phyloP scores from a whole-genome alignment of 2,888 invertebrate genomes.

The Anagyrus pseudococci region DNA sequence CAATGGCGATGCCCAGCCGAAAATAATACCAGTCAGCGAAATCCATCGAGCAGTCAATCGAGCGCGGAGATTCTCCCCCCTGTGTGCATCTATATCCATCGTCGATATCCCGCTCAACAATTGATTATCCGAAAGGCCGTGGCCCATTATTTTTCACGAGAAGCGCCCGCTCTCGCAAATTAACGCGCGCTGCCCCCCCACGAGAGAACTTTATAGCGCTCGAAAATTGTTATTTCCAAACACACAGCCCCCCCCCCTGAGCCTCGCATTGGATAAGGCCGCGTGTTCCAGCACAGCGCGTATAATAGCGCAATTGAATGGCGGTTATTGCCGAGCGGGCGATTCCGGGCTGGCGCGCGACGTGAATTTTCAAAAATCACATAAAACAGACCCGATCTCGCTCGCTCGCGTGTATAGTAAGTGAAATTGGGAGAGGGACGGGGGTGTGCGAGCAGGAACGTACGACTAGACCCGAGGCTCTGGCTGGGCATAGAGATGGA shows the following conservation, averaged over 20 bases:
- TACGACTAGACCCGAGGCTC: background rate
- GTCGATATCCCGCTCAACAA: no score
- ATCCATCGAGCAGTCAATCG: no score
- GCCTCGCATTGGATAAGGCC: no score
- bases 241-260: background rate
- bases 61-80: no score
- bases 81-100: no score
- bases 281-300: no score
- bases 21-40: no score
- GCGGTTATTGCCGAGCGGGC: conserved; percentile 13
- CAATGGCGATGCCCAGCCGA: no score
- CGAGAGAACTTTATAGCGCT: conserved; percentile 2
- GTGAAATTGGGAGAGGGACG: background rate
- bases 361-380: conserved; percentile 25
- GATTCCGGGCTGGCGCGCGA: conserved; percentile 1
- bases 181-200: background rate
- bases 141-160: no score
- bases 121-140: no score
- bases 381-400: background rate
- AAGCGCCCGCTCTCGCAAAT: background rate
- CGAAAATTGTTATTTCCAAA: conserved; percentile 19
- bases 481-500: background rate
- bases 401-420: no score
- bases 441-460: background rate
- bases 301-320: conserved; percentile 16